phyloP scores from a whole-genome alignment of 1,140 invertebrate genomes.

The Ceratitis capitata region DNA sequence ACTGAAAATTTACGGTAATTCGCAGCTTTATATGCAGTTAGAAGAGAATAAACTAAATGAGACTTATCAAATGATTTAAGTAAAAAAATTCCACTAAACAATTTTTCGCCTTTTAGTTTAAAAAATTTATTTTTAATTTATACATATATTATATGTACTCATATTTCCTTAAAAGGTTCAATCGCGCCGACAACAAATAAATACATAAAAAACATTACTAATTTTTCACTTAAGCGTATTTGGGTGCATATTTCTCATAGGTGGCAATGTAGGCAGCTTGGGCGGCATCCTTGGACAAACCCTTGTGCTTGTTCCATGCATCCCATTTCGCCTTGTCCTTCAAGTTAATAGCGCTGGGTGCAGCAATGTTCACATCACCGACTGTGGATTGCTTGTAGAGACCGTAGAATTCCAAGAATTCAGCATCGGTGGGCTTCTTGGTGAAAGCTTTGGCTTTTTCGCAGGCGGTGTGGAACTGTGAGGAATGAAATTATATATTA shows the following conservation, averaged over 20 bases:
- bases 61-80: too few relatives aligned
- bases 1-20: too few relatives aligned
- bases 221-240: constrained; percentile 28
- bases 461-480: constrained; percentile 79
- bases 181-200: not conserved
- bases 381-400: constrained; percentile 88
- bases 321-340: constrained; percentile 98
- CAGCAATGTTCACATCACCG: constrained; percentile 72
- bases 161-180: too few relatives aligned
- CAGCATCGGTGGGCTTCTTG: constrained; percentile 80
- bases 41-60: too few relatives aligned
- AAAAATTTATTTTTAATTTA: too few relatives aligned
- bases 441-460: constrained; percentile 82
- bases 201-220: constrained; percentile 54
- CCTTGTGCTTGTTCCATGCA: constrained; percentile 79
- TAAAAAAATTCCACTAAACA: too few relatives aligned
- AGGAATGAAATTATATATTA: not conserved
- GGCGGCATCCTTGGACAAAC: constrained; percentile 82
- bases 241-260: constrained; percentile 73
- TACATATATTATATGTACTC: too few relatives aligned
- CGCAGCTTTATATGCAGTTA: too few relatives aligned
- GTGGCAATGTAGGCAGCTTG: constrained; percentile 86
- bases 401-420: constrained; percentile 86
- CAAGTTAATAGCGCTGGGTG: constrained; percentile 70
- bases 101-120: too few relatives aligned